Evolutionary conservation across 1,140 invertebrate genomes (phyloP), one percentile per base, ranked within the genome.

Genomic region (Drosophila lacertosa): DNA sequence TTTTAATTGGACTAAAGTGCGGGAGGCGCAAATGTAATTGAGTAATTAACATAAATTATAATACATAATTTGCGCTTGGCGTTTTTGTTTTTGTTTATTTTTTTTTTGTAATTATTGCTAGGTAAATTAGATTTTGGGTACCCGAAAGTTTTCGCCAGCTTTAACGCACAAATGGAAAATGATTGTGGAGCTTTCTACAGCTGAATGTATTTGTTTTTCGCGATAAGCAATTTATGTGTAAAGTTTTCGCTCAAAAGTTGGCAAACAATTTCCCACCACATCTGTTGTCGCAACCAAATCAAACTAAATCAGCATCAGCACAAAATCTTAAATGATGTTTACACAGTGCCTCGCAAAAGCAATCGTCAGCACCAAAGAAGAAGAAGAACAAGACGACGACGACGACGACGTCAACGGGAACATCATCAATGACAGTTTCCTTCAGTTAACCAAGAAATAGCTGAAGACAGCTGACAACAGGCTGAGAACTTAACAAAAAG

Each of bases 11-110:
- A 58, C 50, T 32, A 55, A 51, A 66, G 47, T 59, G 77, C 54
- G 39, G 64, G 66, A 55, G 77, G 74, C 82, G 60, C 65, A 82
- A 88, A 84, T 90, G 82, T 90, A 90, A 90, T 90, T 90, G 79
- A 90, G 89, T 90, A 90, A 90, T 90, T 90, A 90, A 89, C 89
- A 90, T 90, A 90, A 90, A 90, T 90, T 90, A 90, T 81, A 88
- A 84, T 89, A 73, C 77, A 89, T 90, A 88, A 86, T 86, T 86
- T 81, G 74, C 77, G 74, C 74, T 77, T 58, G 44, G 73, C 82
- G 71, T 77, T 69, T n/a, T n/a, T n/a, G n/a, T n/a, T n/a, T n/a
- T n/a, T n/a, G n/a, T n/a, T n/a, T n/a, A n/a, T n/a, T n/a, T n/a
- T n/a, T n/a, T n/a, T 81, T 74, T 65, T 62, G 57, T 86, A 86